phyloP scores from a whole-genome alignment of 2,888 invertebrate species.

The Caenorhabditis sulstoni region DNA sequence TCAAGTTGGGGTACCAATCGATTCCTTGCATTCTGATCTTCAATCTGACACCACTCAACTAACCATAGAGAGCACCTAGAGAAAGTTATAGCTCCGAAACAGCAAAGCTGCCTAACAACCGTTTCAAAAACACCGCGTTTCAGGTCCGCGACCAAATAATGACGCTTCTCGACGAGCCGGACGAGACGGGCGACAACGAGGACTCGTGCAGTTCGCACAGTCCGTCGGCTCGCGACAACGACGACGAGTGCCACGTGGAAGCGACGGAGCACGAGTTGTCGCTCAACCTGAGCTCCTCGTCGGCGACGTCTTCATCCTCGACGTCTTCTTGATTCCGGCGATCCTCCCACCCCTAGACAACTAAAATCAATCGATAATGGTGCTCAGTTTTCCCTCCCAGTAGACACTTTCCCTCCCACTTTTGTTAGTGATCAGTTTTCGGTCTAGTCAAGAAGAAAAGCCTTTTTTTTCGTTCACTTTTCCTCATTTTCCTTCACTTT shows the following conservation, averaged over 20 bases:
- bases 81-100: too few species aligned
- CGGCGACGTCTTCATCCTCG: background rate
- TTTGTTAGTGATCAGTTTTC: constrained; percentile 23
- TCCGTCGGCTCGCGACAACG: constrained; percentile 40
- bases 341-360: too few species aligned
- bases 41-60: too few species aligned
- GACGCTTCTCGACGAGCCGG: constrained; percentile 71
- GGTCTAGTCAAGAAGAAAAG: constrained; percentile 38
- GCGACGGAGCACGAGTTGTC: constrained; percentile 39
- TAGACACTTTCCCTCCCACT: background rate
- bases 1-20: too few species aligned
- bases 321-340: too few species aligned
- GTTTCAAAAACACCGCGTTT: too few species aligned
- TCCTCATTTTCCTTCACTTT: background rate
- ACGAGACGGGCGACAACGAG: constrained; percentile 54
- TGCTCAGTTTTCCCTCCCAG: constrained; percentile 6
- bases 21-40: too few species aligned
- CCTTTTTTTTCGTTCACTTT: constrained; percentile 37
- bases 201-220: constrained; percentile 58
- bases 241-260: constrained; percentile 38
- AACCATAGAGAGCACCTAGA: too few species aligned
- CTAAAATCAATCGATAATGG: constrained; percentile 9
- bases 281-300: background rate
- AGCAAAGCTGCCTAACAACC: too few species aligned
- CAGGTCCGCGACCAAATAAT: constrained; percentile 73